These are phyloP conservation scores for Dryocosmus kuriphilus DNA, from an alignment of 2,888 invertebrate genomes.

Conservation along the genomic window DNA sequence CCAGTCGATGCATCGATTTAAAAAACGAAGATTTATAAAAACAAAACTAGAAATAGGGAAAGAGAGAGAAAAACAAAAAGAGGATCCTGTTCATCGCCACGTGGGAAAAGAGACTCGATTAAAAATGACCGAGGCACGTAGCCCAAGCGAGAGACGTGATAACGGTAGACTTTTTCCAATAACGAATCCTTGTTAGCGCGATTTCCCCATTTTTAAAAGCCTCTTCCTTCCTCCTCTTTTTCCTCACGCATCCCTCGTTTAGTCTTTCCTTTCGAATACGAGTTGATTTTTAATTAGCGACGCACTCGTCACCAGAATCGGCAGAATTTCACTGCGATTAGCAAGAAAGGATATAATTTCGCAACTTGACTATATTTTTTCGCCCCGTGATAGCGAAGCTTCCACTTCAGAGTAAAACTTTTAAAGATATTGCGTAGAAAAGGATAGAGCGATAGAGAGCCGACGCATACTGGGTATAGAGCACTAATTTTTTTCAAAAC, in stretches of 20 bases:
- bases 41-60: background rate
- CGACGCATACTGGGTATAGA: no score
- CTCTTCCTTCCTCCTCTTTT: conserved; percentile 38
- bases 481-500: no score
- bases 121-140: conserved; percentile 37
- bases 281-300: conserved; percentile 62
- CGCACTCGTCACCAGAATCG: conserved; percentile 30
- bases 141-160: conserved; percentile 54
- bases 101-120: conserved; percentile 17
- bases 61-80: background rate
- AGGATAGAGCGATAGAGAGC: no score
- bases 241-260: conserved; percentile 39
- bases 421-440: no score
- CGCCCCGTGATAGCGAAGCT: no score
- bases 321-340: conserved; percentile 5
- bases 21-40: conserved; percentile 12
- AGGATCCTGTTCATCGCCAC: conserved; percentile 13
- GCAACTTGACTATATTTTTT: no score
- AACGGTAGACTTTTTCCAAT: conserved; percentile 60
- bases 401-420: no score
- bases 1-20: background rate
- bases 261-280: background rate
- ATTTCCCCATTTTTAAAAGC: conserved; percentile 59
- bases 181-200: conserved; percentile 63
- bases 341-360: conserved; percentile 27